A percentile compares a stretch with the other conserved stretches of the same genome.
Evolutionary conservation across 2,797 vertebrate genomes (phyloP).

Genomic region (Adrianichthys oophorus): DNA sequence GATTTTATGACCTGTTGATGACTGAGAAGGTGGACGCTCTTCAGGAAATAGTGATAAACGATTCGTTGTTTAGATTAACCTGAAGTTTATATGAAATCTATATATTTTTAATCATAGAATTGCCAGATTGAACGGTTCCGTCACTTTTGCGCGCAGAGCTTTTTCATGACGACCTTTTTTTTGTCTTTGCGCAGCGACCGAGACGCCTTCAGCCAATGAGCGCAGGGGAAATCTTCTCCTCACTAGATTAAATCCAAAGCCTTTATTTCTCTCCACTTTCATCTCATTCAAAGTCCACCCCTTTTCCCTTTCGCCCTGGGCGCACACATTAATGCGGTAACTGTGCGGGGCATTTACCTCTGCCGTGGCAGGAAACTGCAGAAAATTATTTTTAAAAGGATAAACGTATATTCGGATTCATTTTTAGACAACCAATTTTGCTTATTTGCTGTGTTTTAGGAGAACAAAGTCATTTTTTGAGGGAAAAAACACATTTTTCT

Average conservation of each 20-base stretch:
- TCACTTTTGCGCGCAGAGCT: conserved; percentile 46
- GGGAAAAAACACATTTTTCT: conserved; percentile 13
- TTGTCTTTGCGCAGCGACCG: conserved; percentile 80
- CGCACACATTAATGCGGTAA: conserved; percentile 91
- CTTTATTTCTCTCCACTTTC: conserved; percentile 96
- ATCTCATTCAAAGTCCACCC: conserved; percentile 90
- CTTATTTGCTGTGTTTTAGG: background rate
- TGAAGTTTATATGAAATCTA: background rate
- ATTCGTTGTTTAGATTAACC: background rate
- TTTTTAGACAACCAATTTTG: background rate
- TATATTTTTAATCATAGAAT: no score
- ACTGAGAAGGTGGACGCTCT: background rate
- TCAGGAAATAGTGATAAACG: no score
- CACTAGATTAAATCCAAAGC: conserved; percentile 94
- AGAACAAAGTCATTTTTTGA: background rate
- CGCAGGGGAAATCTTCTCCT: conserved; percentile 82
- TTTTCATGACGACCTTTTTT: conserved; percentile 66
- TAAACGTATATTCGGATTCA: background rate
- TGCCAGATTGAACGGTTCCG: no score
- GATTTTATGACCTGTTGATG: conserved; percentile 68
- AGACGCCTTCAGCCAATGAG: conserved; percentile 68
- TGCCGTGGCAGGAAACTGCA: conserved; percentile 9
- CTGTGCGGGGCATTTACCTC: conserved; percentile 70
- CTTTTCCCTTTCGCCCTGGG: conserved; percentile 83
- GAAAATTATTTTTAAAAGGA: background rate